Conservation (phyloP, 2,113 vertebrate species). For the Heterocephalus glaber region DNA sequence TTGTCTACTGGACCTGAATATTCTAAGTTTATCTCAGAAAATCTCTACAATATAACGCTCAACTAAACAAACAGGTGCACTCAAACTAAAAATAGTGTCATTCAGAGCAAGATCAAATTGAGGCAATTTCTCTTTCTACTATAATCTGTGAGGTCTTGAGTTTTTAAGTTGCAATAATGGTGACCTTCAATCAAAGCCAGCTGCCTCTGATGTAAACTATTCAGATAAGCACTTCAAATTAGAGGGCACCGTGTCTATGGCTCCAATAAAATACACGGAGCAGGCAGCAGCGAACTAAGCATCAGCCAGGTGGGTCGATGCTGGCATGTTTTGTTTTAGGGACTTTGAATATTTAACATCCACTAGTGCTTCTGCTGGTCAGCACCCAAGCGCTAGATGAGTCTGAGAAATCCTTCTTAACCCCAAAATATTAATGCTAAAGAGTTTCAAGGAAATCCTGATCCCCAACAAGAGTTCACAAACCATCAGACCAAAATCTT, state of each 20-base stretch:
- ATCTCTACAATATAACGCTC: conserved; percentile 51
- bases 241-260: neutral
- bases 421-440: conserved; percentile 79
- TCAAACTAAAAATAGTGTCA: conserved; percentile 25
- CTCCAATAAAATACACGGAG: conserved; percentile 68
- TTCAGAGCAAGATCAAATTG: conserved; percentile 73
- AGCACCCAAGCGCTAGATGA: conserved; percentile 73
- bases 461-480: conserved; percentile 82
- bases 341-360: conserved; percentile 73
- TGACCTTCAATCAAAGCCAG: conserved; percentile 76
- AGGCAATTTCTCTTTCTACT: conserved; percentile 76
- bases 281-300: conserved; percentile 75
- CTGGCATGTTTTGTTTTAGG: conserved; percentile 64
- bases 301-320: conserved; percentile 15
- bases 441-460: conserved; percentile 81
- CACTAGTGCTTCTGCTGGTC: conserved; percentile 71
- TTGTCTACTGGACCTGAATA: conserved; percentile 39
- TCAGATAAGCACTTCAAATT: conserved; percentile 27
- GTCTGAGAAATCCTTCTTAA: conserved; percentile 77
- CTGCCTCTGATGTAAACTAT: conserved; percentile 44
- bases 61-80: conserved; percentile 30
- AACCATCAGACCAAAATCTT: conserved; percentile 74
- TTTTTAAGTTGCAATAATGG: conserved; percentile 82
- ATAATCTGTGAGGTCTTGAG: conserved; percentile 78
- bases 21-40: conserved; percentile 68